Conservation (phyloP, 2,113 vertebrate genomes). For the Apistogramma diplotaenia region DNA sequence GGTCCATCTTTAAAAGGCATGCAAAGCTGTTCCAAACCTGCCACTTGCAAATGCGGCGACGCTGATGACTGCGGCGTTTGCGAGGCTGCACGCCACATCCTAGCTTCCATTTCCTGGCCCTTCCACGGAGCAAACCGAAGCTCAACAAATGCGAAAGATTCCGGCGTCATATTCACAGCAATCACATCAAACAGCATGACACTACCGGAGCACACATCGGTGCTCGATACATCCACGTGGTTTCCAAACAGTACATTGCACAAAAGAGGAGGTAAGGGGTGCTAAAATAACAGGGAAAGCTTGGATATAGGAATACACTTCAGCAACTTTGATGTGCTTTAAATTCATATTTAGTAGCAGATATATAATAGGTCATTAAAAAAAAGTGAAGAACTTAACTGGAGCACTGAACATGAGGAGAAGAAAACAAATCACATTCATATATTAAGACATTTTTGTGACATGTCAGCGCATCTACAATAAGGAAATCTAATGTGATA, state of each 20-base stretch:
- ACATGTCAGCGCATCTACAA: conserved; percentile 74
- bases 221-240: conserved; percentile 44
- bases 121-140: background rate
- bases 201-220: conserved; percentile 6
- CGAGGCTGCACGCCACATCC: background rate
- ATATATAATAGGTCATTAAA: conserved; percentile 41
- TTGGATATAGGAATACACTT: conserved; percentile 42
- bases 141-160: background rate
- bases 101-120: background rate
- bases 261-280: conserved; percentile 27
- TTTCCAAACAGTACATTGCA: conserved; percentile 67
- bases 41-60: background rate
- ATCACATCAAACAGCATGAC: conserved; percentile 24
- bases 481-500: conserved; percentile 69
- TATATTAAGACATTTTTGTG: conserved; percentile 78
- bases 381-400: conserved; percentile 40
- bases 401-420: conserved; percentile 9
- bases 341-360: conserved; percentile 42
- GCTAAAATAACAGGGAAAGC: conserved; percentile 15
- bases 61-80: accelerated
- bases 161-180: conserved; percentile 43
- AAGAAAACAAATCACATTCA: conserved; percentile 68
- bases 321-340: conserved; percentile 62
- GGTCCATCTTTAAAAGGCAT: conserved; percentile 10
- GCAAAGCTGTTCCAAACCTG: conserved; percentile 9